Conservation (phyloP, 2,113 vertebrate genomes). For the Oceanodroma tethys region DNA sequence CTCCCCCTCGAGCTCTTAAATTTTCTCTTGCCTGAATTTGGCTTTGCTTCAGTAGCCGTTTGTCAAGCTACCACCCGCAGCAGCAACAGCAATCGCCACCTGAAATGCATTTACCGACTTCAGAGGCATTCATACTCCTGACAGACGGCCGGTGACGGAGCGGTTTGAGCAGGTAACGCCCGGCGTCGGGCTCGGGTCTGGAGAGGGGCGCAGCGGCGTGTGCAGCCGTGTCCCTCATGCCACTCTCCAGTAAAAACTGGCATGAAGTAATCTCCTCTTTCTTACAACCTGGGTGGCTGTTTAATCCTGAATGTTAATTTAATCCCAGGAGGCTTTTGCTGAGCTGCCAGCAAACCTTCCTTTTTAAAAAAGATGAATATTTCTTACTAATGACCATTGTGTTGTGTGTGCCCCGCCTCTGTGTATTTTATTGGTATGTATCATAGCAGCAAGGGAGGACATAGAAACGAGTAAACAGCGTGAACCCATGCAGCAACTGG, state of each 20-base stretch:
- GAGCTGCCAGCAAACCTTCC: neutral
- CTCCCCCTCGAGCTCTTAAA: neutral
- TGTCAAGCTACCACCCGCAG: neutral
- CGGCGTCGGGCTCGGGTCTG: fast-evolving
- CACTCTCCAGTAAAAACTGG: neutral
- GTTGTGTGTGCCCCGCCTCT: neutral
- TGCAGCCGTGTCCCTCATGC: fast-evolving
- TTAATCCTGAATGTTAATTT: neutral
- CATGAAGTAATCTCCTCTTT: neutral
- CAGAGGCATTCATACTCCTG: neutral
- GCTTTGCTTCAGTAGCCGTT: neutral
- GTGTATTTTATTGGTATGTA: neutral
- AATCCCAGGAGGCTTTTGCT: neutral
- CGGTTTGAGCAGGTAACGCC: fast-evolving
- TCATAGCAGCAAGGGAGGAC: neutral
- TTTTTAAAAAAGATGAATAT: neutral
- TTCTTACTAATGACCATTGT: neutral
- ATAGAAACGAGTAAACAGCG: fast-evolving
- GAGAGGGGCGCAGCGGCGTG: fast-evolving
- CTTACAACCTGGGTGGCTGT: neutral
- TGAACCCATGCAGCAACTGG: neutral
- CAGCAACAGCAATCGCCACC: neutral
- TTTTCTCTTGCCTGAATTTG: neutral
- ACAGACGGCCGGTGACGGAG: neutral
- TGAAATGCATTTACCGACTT: neutral